These are phyloP conservation scores for Notolabrus celidotus DNA, from an alignment of 2,797 vertebrate genomes.

Conservation along the genomic window DNA sequence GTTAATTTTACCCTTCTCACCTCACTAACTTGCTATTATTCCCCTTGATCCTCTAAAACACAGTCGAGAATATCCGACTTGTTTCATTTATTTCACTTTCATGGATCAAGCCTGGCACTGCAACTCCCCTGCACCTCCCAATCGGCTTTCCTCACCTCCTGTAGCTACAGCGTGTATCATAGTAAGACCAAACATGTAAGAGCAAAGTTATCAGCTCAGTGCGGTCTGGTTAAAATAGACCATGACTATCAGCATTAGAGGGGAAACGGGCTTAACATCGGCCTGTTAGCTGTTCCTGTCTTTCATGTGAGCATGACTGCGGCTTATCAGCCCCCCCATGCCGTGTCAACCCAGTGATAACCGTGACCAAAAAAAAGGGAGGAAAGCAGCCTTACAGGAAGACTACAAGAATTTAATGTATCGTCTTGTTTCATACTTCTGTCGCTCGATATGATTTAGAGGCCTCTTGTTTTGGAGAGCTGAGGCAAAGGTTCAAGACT, in stretches of 20 bases:
- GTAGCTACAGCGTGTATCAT: constrained; percentile 29
- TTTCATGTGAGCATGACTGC: constrained; percentile 53
- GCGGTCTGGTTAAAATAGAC: constrained; percentile 61
- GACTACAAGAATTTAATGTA: constrained; percentile 45
- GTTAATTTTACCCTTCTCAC: constrained; percentile 38
- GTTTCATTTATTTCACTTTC: constrained; percentile 43
- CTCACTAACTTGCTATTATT: constrained; percentile 35
- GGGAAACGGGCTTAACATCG: constrained; percentile 47
- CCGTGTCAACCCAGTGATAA: constrained; percentile 44
- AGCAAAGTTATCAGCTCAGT: constrained; percentile 60
- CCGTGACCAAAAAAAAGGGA: constrained; percentile 43
- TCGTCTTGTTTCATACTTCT: constrained; percentile 50
- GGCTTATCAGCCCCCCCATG: constrained; percentile 49
- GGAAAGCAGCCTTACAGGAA: constrained; percentile 32
- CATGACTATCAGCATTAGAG: constrained; percentile 69
- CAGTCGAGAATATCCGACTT: constrained; percentile 23
- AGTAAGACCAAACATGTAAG: constrained; percentile 32
- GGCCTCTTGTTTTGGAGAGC: constrained; percentile 45
- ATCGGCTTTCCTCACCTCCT: constrained; percentile 52
- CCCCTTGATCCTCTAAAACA: constrained; percentile 22
- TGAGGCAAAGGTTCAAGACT: constrained; percentile 41
- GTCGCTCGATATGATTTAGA: constrained; percentile 44
- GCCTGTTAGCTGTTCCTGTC: constrained; percentile 48
- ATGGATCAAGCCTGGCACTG: constrained; percentile 27
- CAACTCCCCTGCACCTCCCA: constrained; percentile 32